Conservation (phyloP, 2,888 invertebrate species). For the Rhimphoctona megacephalus region DNA sequence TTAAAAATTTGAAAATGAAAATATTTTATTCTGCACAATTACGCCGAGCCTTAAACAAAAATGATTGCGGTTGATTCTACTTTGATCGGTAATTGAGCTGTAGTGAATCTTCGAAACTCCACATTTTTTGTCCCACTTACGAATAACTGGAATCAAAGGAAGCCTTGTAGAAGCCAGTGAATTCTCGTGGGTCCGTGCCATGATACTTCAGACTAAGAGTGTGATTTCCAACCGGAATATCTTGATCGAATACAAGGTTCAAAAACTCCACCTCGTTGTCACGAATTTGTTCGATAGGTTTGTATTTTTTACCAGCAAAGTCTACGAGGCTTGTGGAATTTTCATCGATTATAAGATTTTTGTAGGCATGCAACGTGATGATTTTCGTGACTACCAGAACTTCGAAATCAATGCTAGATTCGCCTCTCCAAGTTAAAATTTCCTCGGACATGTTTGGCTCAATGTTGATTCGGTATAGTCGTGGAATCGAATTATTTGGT, state of each 20-base stretch:
- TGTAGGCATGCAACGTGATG: slow-evolving; percentile 61
- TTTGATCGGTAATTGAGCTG: not conserved
- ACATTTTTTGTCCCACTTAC: slow-evolving; percentile 39
- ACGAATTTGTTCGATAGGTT: slow-evolving; percentile 61
- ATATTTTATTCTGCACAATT: not conserved
- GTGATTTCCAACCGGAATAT: slow-evolving; percentile 84
- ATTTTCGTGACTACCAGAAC: slow-evolving; percentile 62
- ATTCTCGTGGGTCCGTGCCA: slow-evolving; percentile 86
- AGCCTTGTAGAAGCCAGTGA: slow-evolving; percentile 89
- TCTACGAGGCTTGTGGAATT: slow-evolving; percentile 61
- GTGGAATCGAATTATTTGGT: slow-evolving; percentile 86
- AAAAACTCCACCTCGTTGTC: slow-evolving; percentile 63
- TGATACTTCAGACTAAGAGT: slow-evolving; percentile 86
- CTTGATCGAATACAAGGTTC: slow-evolving; percentile 54
- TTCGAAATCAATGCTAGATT: slow-evolving; percentile 66
- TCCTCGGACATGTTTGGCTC: slow-evolving; percentile 85
- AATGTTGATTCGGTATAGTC: slow-evolving; percentile 86
- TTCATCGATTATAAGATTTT: slow-evolving; percentile 62
- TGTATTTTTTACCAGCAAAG: slow-evolving; percentile 41
- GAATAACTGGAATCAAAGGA: slow-evolving; percentile 85
- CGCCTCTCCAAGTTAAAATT: slow-evolving; percentile 72
- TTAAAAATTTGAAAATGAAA: not conserved
- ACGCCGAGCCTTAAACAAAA: not conserved
- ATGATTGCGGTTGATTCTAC: not conserved
- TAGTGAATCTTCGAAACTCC: not conserved